Base-by-base conservation (phyloP, 1,140 invertebrate genomes). In the Listronotus bonariensis region DNA sequence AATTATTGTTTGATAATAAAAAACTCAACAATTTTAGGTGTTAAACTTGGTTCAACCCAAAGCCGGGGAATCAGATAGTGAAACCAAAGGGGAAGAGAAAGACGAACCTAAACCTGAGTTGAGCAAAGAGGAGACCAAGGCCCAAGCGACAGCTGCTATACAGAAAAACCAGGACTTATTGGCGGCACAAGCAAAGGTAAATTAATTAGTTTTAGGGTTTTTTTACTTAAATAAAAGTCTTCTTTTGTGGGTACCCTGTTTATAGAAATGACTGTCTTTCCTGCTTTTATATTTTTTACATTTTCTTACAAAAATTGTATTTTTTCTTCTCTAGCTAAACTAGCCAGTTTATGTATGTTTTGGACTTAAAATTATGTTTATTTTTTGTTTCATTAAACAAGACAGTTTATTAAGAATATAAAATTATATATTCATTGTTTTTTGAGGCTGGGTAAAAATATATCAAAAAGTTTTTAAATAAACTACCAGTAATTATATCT, bases 141-240 rank as follows among this genome's bases (percentile, higher is more conserved):
- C 82, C 4, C 77, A 85, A 52, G 84, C 82, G 11, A 76, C 80
- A 10, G 81, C 80, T 65, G 82, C 83, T 4, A 86, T 87, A 40
- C 85, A 87, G 67, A 88, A 87, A 57, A 81, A 82, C 18, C 85
- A 87, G 67, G 87, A 88, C 68, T 81, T 87, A 58, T 70, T 87
- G 20, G 84, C 83, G 0, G 81, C 82, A 5, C 85, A 87, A 69
- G 86, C 87, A 72, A 82, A 82, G 11, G 72, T 85, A 34, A 14
- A 14, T 54, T 5, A 14, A 14, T 54, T 5, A 26, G 20, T 26
- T 26, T 26, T 26, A n/a, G n/a, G n/a, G 20, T 12, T 48, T 48
- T 20, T 26, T 20, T 48, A 18, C 4, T 26, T 10, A 20, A 48
- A 26, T 20, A 26, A 5, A 18, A n/a, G 41, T 20, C 6, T 9